Evolutionary conservation across 2,888 invertebrate genomes (phyloP), one percentile per base, ranked within the genome.

Genomic region (Megaustenia siamemsis): DNA sequence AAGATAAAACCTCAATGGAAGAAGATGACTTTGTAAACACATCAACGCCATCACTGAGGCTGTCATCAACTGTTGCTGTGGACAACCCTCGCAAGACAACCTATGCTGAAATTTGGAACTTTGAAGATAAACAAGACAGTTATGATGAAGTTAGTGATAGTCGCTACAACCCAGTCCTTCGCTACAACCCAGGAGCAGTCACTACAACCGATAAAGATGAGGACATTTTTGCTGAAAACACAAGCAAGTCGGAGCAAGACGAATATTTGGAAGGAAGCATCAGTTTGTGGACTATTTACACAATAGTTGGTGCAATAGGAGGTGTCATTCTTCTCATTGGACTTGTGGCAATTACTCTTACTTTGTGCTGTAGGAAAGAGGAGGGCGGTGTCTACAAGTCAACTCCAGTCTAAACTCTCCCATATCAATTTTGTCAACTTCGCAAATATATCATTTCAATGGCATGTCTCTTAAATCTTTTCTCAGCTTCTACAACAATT

Each of bases 211-310:
- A 86, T 5, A 43, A 56, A 8, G 76, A 77, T 24, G 56, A 68
- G 18, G 49, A 76, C 1, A 43, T 68, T 38, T 35, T 18, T 21
- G 12, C 18, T 73, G 49, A 18, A 73, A 75, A 56, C 24, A 28
- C 40, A 35, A 43, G 35, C 24, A 69, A 78, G 8, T 60, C 60
- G 24, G 56, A 43, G 3, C 5, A 18, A 6, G 45, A 77, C 38
- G 38, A n/a, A 60, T 60, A 24, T 60, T 24, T 77, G 40, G 53
- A 84, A 60, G 88, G 87, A 0, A 88, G 86, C 49, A 88, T 92
- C 32, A 90, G 89, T 80, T 87, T 90, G 5, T 91, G 91, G 90
- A 92, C 91, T 40, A 90, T 92, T 43, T 92, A 92, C 85, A 92
- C 91, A 28, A 91, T 92, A 53, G 92, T 92, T 0, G 92, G 92